Evolutionary conservation across 1,140 invertebrate genomes (phyloP).

Genomic region (Zaprionus ghesquierei): DNA sequence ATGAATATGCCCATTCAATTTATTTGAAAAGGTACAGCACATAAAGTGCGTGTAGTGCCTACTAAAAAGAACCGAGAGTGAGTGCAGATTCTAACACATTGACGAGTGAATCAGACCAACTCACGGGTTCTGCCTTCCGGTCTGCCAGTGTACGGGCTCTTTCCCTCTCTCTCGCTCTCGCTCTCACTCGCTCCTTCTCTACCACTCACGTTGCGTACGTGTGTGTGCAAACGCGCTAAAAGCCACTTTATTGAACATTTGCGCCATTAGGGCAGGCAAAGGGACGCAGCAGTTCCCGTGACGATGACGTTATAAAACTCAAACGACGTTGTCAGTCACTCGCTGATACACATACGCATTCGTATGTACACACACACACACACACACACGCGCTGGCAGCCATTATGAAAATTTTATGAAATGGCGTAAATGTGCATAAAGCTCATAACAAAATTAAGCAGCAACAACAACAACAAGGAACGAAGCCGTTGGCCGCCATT

Average conservation of each 20-base stretch:
- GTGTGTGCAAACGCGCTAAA: slow-evolving; percentile 58
- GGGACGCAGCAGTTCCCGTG: slow-evolving; percentile 37
- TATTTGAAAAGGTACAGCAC: slow-evolving; percentile 42
- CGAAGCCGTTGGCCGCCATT: slow-evolving; percentile 40
- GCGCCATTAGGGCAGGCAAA: slow-evolving; percentile 66
- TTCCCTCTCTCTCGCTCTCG: background rate
- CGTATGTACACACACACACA: background rate
- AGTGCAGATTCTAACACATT: slow-evolving; percentile 49
- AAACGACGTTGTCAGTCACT: slow-evolving; percentile 72
- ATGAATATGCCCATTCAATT: slow-evolving; percentile 44
- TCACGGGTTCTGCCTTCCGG: slow-evolving; percentile 38
- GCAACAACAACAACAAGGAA: slow-evolving; percentile 23
- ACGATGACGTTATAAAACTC: slow-evolving; percentile 61
- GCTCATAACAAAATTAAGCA: slow-evolving; percentile 74
- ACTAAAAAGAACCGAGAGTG: slow-evolving; percentile 50
- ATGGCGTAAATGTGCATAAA: slow-evolving; percentile 74
- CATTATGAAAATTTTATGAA: slow-evolving; percentile 79
- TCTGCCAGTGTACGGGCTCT: slow-evolving; percentile 10
- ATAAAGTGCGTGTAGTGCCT: slow-evolving; percentile 58
- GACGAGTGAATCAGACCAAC: slow-evolving; percentile 18
- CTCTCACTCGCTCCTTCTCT: background rate
- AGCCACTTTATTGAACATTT: slow-evolving; percentile 81
- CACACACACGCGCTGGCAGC: slow-evolving; percentile 21
- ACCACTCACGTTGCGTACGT: slow-evolving; percentile 3
- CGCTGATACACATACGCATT: slow-evolving; percentile 1